A percentile compares a stretch with the other conserved stretches of the same genome.
Evolutionary conservation across 2,113 vertebrate genomes (phyloP).

Genomic region (Pelmatolapia mariae): DNA sequence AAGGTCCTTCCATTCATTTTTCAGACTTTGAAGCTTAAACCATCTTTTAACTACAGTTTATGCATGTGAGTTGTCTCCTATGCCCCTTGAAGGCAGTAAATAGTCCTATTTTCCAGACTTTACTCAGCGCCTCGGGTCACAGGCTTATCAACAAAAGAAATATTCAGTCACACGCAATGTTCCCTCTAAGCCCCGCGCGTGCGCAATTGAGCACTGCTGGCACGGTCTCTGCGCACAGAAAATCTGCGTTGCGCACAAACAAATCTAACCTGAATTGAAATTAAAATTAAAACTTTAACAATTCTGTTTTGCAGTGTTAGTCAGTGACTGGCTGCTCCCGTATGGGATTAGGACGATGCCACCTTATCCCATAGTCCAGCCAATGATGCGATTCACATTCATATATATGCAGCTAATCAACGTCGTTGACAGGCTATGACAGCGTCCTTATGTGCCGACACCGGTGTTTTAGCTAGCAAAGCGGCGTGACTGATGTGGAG

Average conservation of each 20-base stretch:
- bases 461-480: neutral
- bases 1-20: neutral
- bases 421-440: accelerated
- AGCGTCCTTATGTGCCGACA: accelerated
- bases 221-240: neutral
- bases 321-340: neutral
- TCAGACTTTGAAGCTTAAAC: neutral
- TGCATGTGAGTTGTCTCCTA: neutral
- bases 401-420: neutral
- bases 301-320: neutral
- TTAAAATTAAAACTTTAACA: neutral
- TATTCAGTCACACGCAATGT: neutral
- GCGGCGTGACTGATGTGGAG: accelerated
- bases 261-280: neutral
- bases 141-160: neutral
- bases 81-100: neutral
- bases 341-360: neutral
- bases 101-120: neutral
- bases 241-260: no score
- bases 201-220: neutral
- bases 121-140: neutral
- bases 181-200: neutral
- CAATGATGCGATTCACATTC: neutral
- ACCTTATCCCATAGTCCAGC: neutral
- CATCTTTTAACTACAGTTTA: neutral